phyloP scores from a whole-genome alignment of 2,113 vertebrate genomes.

The Anhinga rufa region DNA sequence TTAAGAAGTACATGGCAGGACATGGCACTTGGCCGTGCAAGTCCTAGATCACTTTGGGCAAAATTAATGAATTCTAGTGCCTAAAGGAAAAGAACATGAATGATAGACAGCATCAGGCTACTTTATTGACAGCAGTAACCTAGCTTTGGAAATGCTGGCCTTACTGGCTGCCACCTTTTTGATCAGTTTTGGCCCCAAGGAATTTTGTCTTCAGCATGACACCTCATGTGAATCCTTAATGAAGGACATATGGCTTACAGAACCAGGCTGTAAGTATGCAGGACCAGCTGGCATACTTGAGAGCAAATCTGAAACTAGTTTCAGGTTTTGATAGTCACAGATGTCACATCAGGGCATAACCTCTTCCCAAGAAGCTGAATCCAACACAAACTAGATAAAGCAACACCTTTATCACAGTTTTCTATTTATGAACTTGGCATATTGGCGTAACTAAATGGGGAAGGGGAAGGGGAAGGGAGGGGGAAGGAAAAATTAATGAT shows the following conservation, averaged over 20 bases:
- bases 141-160: neutral
- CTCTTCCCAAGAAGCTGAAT: neutral
- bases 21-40: neutral
- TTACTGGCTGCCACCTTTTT: neutral
- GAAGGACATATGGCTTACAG: neutral
- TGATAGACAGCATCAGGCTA: neutral
- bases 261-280: rapidly evolving
- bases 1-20: neutral
- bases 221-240: neutral
- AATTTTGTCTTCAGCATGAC: neutral
- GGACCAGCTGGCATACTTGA: neutral
- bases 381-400: neutral
- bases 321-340: neutral
- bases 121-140: neutral
- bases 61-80: neutral
- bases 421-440: neutral
- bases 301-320: neutral
- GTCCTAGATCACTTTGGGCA: neutral
- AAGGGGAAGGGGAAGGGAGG: no score
- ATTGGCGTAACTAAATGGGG: neutral
- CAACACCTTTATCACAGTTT: neutral
- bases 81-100: neutral
- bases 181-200: neutral
- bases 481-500: neutral
- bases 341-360: neutral